These are phyloP conservation scores for Thaumetopoea pityocampa DNA, from an alignment of 1,140 invertebrate species.

Conservation along the genomic window DNA sequence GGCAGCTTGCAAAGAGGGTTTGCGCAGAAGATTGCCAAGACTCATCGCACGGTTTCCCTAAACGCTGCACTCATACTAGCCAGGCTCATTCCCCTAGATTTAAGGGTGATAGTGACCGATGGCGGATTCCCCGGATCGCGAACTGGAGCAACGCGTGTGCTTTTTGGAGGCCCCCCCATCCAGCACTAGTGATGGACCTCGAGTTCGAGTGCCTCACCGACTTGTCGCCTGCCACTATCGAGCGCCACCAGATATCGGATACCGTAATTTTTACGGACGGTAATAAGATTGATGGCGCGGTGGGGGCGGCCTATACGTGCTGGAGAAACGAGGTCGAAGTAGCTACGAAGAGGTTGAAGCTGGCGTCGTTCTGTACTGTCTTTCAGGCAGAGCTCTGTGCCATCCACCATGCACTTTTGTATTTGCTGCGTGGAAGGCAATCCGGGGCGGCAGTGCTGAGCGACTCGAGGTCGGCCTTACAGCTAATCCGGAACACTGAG, in stretches of 20 bases:
- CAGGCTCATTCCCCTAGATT: background rate
- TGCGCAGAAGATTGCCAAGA: background rate
- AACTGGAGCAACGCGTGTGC: background rate
- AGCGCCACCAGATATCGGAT: background rate
- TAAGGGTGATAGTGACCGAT: background rate
- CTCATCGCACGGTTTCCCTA: background rate
- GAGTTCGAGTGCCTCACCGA: no score
- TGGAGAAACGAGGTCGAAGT: background rate
- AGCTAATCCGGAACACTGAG: no score
- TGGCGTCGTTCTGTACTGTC: no score
- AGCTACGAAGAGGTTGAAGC: background rate
- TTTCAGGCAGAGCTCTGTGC: no score
- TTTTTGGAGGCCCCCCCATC: background rate
- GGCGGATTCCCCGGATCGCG: background rate
- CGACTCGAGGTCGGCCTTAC: no score
- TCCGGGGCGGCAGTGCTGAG: no score
- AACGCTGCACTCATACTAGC: background rate
- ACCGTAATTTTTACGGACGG: background rate
- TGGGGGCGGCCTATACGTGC: no score
- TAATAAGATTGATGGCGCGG: background rate
- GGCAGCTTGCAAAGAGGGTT: background rate
- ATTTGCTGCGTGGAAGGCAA: no score
- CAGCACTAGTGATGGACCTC: no score
- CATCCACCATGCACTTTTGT: no score
- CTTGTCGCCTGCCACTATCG: no score